A percentile compares a stretch with the other conserved stretches of the same genome.
Conservation (phyloP, 2,113 vertebrate species). For the Pituophis catenifer region DNA sequence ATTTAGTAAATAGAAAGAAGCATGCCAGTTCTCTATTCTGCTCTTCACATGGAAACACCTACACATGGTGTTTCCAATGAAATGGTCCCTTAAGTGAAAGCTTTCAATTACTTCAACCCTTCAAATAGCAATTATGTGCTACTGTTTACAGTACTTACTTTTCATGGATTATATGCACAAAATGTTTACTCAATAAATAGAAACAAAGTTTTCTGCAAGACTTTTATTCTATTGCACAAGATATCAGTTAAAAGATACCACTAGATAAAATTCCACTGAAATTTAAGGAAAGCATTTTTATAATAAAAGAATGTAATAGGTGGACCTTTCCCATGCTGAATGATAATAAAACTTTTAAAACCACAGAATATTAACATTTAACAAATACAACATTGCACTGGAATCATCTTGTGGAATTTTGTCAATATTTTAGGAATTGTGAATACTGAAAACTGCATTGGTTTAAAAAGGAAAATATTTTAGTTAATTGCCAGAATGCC, state of each 20-base stretch:
- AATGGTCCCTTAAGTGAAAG: not conserved
- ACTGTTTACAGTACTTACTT: not conserved
- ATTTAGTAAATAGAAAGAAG: not conserved
- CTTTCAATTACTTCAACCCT: not conserved
- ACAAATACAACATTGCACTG: conserved; percentile 45
- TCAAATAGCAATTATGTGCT: not conserved
- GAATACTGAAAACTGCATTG: conserved; percentile 39
- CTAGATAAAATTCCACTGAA: conserved; percentile 67
- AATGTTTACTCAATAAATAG: not conserved
- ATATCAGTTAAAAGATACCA: conserved; percentile 75
- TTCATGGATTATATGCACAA: not conserved
- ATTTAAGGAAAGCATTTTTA: conserved; percentile 66
- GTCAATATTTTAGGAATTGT: conserved; percentile 5
- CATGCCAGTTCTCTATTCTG: not conserved
- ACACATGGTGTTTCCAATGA: not conserved
- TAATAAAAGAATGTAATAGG: conserved; percentile 48
- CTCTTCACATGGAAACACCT: not conserved
- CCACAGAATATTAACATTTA: conserved; percentile 36
- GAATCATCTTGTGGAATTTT: not conserved
- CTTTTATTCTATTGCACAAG: conserved; percentile 82
- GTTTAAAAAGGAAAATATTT: conserved; percentile 51
- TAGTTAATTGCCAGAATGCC: conserved; percentile 64
- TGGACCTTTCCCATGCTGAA: conserved; percentile 62
- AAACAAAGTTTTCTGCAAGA: conserved; percentile 20
- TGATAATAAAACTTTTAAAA: conserved; percentile 51